Percentiles rank a stretch among this genome's conserved stretches.
phyloP scores from a whole-genome alignment of 2,797 vertebrate species.

The Schizothorax lantsangensis region DNA sequence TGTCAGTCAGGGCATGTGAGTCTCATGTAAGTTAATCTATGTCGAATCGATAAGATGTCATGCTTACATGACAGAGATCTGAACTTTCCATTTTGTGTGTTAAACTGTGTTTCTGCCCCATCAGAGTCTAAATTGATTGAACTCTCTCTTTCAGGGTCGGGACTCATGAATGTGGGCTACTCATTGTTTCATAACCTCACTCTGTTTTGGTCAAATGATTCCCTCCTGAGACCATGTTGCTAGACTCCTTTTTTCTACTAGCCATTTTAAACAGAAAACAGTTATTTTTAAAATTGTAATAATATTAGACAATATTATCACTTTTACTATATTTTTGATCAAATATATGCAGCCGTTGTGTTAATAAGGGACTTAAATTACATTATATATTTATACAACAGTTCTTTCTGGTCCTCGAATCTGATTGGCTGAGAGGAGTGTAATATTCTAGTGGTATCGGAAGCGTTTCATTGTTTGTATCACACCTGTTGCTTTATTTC shows the following conservation, averaged over 20 bases:
- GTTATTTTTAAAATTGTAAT: neutral
- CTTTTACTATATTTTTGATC: too few species aligned
- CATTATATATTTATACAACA: too few species aligned
- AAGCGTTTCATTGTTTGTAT: too few species aligned
- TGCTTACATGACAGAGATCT: neutral
- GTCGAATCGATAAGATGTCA: neutral
- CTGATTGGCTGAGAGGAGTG: too few species aligned
- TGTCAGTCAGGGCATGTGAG: constrained; percentile 38
- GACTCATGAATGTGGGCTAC: neutral
- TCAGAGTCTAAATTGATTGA: constrained; percentile 13
- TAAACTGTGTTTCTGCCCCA: neutral
- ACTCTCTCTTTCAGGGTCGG: neutral
- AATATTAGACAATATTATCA: too few species aligned
- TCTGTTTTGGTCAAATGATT: neutral
- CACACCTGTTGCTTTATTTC: too few species aligned
- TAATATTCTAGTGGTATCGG: too few species aligned
- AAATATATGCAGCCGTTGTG: too few species aligned
- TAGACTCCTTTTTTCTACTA: neutral
- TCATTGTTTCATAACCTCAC: neutral
- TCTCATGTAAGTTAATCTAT: constrained; percentile 10
- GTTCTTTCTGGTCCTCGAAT: too few species aligned
- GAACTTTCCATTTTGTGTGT: neutral
- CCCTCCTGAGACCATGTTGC: neutral
- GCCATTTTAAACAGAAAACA: neutral
- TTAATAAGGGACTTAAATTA: too few species aligned